phyloP scores from a whole-genome alignment of 2,113 vertebrate species.

The Numenius arquata region DNA sequence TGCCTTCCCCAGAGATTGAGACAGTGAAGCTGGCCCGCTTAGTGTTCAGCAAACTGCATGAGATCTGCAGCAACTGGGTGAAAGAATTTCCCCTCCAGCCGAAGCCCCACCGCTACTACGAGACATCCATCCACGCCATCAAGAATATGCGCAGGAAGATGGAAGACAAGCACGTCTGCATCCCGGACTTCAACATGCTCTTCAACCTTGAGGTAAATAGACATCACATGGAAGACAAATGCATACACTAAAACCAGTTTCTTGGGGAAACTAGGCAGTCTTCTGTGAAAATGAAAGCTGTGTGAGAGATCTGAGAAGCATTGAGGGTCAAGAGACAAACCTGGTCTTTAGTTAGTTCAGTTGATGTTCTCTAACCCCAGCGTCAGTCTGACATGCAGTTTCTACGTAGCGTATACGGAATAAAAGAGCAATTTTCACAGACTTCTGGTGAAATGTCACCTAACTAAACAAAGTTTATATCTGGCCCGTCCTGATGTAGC shows the following conservation, averaged over 20 bases:
- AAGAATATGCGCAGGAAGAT: constrained; percentile 99
- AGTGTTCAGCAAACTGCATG: constrained; percentile 89
- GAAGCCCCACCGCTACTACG: constrained; percentile 90
- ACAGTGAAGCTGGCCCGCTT: constrained; percentile 88
- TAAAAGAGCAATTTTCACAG: background rate
- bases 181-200: constrained; percentile 96
- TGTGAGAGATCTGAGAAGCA: background rate
- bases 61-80: constrained; percentile 90
- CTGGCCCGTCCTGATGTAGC: background rate
- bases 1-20: constrained; percentile 84
- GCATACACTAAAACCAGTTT: accelerated
- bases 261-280: background rate
- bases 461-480: background rate
- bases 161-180: constrained; percentile 98
- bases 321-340: background rate
- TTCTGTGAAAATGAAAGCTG: background rate
- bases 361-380: background rate
- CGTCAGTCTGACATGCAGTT: background rate
- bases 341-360: background rate
- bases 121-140: constrained; percentile 98
- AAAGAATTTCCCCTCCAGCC: constrained; percentile 90
- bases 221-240: background rate
- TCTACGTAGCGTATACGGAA: background rate
- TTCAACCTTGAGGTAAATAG: constrained; percentile 90
- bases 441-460: background rate